A percentile compares a stretch with the other conserved stretches of the same genome.
phyloP scores from a whole-genome alignment of 1,140 invertebrate genomes.

The Pentalonia nigronervosa region DNA sequence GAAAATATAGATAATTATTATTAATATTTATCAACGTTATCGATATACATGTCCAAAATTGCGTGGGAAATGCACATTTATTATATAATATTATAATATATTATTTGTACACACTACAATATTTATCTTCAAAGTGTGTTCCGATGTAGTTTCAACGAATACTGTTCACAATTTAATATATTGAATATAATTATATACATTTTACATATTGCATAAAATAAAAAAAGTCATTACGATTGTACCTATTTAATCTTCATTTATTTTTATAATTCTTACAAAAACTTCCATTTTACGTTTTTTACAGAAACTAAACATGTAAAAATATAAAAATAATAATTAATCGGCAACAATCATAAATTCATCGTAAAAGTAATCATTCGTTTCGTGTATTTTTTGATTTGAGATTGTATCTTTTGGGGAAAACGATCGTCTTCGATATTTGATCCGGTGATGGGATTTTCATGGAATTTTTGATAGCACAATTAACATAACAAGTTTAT shows the following conservation, averaged over 20 bases:
- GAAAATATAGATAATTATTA: not conserved
- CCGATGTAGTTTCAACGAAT: too few relatives aligned
- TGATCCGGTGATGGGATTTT: too few relatives aligned
- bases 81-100: not conserved
- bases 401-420: not conserved
- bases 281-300: not conserved
- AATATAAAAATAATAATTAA: not conserved
- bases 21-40: not conserved
- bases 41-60: not conserved
- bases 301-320: not conserved
- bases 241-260: not conserved
- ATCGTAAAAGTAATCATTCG: not conserved
- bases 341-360: not conserved
- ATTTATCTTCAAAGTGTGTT: not conserved
- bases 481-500: constrained; percentile 31
- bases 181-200: not conserved
- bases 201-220: not conserved
- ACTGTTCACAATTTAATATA: not conserved
- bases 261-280: not conserved
- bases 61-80: not conserved
- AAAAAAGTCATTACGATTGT: not conserved
- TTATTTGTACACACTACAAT: not conserved
- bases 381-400: not conserved
- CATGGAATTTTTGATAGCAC: not conserved
- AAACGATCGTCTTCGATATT: not conserved